Evolutionary conservation across 2,888 invertebrate species (phyloP).

Genomic region (Pasiphila rectangulata): DNA sequence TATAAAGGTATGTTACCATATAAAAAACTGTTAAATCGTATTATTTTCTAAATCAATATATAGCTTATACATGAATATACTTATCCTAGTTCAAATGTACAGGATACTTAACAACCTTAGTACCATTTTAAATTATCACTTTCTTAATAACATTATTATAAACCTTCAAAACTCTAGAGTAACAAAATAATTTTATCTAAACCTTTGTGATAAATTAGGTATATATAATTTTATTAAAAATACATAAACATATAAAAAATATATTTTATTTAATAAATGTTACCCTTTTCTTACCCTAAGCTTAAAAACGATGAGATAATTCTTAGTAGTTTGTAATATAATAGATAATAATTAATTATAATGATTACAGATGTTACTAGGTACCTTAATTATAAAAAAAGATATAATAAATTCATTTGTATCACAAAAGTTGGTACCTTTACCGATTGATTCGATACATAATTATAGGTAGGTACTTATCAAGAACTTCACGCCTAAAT

Average conservation of each 20-base stretch:
- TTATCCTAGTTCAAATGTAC: too few relatives aligned
- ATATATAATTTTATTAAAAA: neutral
- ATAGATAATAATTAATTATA: too few relatives aligned
- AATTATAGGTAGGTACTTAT: too few relatives aligned
- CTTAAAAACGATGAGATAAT: neutral
- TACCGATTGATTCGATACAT: neutral
- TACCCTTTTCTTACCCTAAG: neutral
- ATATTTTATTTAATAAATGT: neutral
- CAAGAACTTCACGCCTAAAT: too few relatives aligned
- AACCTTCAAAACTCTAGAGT: too few relatives aligned
- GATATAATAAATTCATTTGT: constrained; percentile 8
- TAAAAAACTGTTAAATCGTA: neutral
- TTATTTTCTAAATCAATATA: too few relatives aligned
- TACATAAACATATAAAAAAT: neutral
- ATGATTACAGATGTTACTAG: too few relatives aligned
- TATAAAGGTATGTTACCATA: neutral
- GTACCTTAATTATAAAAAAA: neutral
- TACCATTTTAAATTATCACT: too few relatives aligned
- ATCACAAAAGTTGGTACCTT: constrained; percentile 12
- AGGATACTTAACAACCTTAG: too few relatives aligned
- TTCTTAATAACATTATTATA: too few relatives aligned
- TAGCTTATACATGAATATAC: too few relatives aligned
- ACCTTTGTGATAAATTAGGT: neutral
- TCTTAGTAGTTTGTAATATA: too few relatives aligned
- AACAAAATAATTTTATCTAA: neutral